phyloP scores from a whole-genome alignment of 2,797 vertebrate genomes.

The Gila robusta region DNA sequence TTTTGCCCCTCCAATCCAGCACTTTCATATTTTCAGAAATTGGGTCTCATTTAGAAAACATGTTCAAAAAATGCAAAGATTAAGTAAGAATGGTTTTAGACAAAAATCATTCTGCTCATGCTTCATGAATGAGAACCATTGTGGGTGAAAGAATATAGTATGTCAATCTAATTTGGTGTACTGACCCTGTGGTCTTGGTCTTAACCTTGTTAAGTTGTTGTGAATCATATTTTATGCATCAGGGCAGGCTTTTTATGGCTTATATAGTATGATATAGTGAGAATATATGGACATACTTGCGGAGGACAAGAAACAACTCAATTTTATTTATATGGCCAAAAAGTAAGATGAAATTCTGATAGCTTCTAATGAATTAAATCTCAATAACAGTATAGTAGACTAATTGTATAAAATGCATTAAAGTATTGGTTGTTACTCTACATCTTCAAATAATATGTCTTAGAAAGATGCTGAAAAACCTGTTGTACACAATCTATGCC shows the following conservation, averaged over 20 bases:
- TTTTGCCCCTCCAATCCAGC: neutral
- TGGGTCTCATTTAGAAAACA: neutral
- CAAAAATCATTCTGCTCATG: neutral
- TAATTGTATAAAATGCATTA: neutral
- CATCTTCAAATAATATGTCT: neutral
- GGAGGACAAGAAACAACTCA: neutral
- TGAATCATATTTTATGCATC: neutral
- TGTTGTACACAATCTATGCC: no score
- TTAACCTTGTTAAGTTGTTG: neutral
- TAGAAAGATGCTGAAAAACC: no score
- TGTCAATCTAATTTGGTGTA: neutral
- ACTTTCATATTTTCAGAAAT: neutral
- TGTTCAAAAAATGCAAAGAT: neutral
- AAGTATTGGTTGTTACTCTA: neutral
- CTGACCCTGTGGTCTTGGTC: neutral
- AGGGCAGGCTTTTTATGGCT: neutral
- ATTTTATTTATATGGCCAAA: neutral
- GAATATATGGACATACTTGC: neutral
- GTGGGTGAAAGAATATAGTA: neutral
- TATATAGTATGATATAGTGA: neutral
- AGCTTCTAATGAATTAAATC: neutral
- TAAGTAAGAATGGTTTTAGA: neutral
- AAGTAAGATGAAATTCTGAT: no score
- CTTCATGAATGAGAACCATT: slow-evolving; percentile 5
- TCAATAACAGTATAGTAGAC: neutral